These are phyloP conservation scores for Chauna torquata DNA, from an alignment of 2,113 vertebrate genomes.

Conservation along the genomic window DNA sequence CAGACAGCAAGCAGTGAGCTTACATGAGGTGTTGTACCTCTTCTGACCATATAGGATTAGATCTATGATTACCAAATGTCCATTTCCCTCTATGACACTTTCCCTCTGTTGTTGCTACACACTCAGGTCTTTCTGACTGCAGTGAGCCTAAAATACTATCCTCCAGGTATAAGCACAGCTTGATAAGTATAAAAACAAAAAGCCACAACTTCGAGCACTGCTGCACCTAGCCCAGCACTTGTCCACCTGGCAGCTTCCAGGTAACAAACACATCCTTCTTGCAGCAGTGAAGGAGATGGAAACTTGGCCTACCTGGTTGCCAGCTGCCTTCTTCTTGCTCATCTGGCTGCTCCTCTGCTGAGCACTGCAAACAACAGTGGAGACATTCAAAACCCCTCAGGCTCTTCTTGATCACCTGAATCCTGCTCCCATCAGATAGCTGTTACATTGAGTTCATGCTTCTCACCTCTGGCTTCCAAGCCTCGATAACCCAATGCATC, in stretches of 20 bases:
- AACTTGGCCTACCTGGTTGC: constrained; percentile 90
- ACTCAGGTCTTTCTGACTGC: not conserved
- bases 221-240: not conserved
- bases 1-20: not conserved
- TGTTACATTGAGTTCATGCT: not conserved
- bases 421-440: not conserved
- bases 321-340: constrained; percentile 95
- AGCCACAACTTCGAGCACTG: not conserved
- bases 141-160: not conserved
- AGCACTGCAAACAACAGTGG: constrained; percentile 79
- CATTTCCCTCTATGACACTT: not conserved
- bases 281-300: constrained; percentile 13
- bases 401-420: not conserved
- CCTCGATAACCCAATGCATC: not conserved
- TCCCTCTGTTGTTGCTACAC: not conserved
- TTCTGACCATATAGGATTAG: not conserved
- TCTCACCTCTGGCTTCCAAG: not conserved
- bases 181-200: not conserved
- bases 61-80: not conserved
- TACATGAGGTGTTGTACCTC: not conserved
- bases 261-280: not conserved
- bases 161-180: not conserved
- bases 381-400: constrained; percentile 31
- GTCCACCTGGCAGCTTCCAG: constrained; percentile 15
- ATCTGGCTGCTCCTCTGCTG: constrained; percentile 97